Evolutionary conservation across 2,797 vertebrate genomes (phyloP), one percentile per base, ranked within the genome.

Genomic region (Eulemur coronatus): DNA sequence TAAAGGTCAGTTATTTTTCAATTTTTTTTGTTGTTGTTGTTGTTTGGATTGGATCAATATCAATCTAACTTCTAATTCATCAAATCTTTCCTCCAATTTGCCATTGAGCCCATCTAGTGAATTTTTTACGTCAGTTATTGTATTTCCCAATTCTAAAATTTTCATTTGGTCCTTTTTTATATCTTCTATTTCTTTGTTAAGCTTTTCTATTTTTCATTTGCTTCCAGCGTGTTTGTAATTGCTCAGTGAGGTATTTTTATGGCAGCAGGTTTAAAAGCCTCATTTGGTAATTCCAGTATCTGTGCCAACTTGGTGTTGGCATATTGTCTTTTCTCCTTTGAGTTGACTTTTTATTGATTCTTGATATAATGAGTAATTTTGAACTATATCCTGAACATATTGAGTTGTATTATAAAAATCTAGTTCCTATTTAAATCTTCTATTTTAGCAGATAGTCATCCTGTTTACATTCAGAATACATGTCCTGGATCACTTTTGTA

Each of bases 111-210:
- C 65, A 46, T 52, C 46, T 30, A 93, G 26, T 91, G 18, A 87
- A 65, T 48, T 75, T 33, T 8, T 80, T 61, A 33, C 59, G 69
- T 55, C 55, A 59, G n/a, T 84, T 82, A 46, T 12, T 73, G 2
- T 30, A 65, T 46, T 91, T 88, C 91, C 41, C 48, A 84, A 33
- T 82, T 95, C 43, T 87, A 91, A 73, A 94, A 72, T 92, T 67
- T 65, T 92, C 20, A 89, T 86, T 73, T 93, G 52, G n/a, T 61
- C 43, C 46, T 93, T 87, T 75, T 33, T 55, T 20, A 38, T 38
- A 69, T 41, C 28, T 76, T 82, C 3, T 85, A 50, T 59, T 75
- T 85, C n/a, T 76, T 69, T 89, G 33, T 59, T 93, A 33, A 75
- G 33, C 24, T 80, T 92, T 69, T 75, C 4, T 12, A 20, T 28